These are phyloP conservation scores for Philopotamus ludificatus DNA, from an alignment of 1,140 invertebrate species.

Conservation along the genomic window DNA sequence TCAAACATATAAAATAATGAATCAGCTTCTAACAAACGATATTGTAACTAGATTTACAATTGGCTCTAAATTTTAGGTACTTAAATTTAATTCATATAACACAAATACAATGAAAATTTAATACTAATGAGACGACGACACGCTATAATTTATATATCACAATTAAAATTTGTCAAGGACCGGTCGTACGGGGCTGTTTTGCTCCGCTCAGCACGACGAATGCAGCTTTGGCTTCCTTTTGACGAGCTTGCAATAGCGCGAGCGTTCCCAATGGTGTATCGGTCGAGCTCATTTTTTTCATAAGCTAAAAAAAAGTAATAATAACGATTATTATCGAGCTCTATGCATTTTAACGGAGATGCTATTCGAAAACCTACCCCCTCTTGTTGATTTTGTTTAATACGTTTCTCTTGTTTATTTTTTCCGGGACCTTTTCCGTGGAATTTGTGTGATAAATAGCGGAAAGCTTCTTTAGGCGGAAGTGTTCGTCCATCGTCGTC, in stretches of 20 bases:
- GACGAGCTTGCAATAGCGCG: constrained; percentile 92
- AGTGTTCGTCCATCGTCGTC: constrained; percentile 90
- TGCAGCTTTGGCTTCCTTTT: constrained; percentile 93
- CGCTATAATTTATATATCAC: not conserved
- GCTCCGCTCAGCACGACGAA: constrained; percentile 93
- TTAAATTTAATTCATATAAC: not conserved
- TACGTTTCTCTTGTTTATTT: constrained; percentile 96
- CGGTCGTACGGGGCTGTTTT: constrained; percentile 52
- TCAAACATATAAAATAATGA: too few species aligned
- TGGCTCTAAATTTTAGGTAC: not conserved
- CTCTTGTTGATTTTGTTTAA: constrained; percentile 94
- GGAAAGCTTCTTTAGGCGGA: constrained; percentile 95
- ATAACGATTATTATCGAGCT: too few species aligned
- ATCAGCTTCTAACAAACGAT: too few species aligned
- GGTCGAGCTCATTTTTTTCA: constrained; percentile 98
- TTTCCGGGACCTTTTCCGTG: constrained; percentile 99
- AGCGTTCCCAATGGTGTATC: constrained; percentile 96
- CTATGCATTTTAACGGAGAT: too few species aligned
- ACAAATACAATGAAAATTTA: not conserved
- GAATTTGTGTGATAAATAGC: constrained; percentile 95
- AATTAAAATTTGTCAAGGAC: constrained; percentile 3
- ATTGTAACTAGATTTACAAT: not conserved
- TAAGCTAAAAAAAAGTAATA: constrained; percentile 61
- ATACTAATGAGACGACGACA: not conserved
- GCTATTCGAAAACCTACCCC: too few species aligned